Conservation (phyloP, 1,140 invertebrate genomes). For the Orchestia grillus region DNA sequence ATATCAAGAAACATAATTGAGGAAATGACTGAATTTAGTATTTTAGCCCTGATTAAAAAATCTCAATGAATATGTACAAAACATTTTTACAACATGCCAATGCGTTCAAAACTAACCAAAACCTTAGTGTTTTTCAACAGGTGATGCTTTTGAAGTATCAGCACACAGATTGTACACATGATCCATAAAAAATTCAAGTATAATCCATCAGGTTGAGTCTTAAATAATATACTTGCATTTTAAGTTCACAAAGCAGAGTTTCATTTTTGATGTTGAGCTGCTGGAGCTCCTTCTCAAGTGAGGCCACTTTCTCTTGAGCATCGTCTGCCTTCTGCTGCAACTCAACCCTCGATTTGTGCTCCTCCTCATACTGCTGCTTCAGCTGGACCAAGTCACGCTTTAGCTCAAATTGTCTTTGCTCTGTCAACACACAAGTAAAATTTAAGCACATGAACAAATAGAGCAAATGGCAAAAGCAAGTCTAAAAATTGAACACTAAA, state of each 20-base stretch:
- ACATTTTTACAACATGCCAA: neutral
- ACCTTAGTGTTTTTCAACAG: neutral
- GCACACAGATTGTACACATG: neutral
- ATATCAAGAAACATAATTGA: no score
- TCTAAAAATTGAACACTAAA: no score
- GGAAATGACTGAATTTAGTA: no score
- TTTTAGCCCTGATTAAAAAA: neutral
- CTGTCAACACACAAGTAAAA: neutral
- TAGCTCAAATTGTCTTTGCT: constrained; percentile 16
- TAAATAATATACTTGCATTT: neutral
- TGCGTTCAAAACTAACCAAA: neutral
- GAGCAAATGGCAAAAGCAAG: no score
- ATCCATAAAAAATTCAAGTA: neutral
- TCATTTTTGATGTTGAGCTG: constrained; percentile 21
- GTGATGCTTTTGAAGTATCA: neutral
- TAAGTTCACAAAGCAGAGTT: constrained; percentile 1
- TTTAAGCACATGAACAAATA: neutral
- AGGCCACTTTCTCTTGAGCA: neutral
- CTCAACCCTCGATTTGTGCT: neutral
- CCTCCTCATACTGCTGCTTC: constrained; percentile 46
- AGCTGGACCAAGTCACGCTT: neutral
- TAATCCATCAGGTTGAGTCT: neutral
- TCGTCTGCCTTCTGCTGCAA: constrained; percentile 22
- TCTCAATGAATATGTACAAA: neutral
- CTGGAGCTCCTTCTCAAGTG: neutral